Base-by-base conservation (phyloP, 2,888 invertebrate species). In the Patella caerulea region DNA sequence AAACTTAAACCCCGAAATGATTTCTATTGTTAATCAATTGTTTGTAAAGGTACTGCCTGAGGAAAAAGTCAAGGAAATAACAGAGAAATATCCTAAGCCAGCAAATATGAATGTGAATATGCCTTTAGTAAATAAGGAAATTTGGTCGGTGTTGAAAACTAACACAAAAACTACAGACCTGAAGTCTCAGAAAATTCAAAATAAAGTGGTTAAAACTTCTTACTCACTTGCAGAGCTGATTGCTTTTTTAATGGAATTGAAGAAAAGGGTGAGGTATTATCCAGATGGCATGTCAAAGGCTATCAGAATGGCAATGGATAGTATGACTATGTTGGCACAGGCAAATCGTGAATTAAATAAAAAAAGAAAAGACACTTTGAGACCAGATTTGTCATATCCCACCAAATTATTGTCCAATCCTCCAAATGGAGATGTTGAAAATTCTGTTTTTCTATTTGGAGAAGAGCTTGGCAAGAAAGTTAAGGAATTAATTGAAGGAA, bases 81-180 rank as follows among this genome's bases (percentile, higher is more conserved):
- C 19, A 9, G 59, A 59, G 7, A 59, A 19, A 19, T 59, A 59
- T 15, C 59, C 59, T 9, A 59, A 59, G 19, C 59, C 59, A 15
- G 59, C 59, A 59, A 59, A 59, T 15, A 59, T 59, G 59, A 12
- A 59, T 7, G 59, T 59, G 1, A 19, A n/a, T 3, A 59, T 12
- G 59, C 59, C 59, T n/a, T 59, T 59, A 11, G 59, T 59, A 15
- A 59, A 59, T 59, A 59, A 59, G 19, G 59, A 59, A n/a, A 59
- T 59, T 59, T 59, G 59, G 59, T 17, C n/a, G 5, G 59, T 19
- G 17, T 15, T n/a, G 11, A 59, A 19, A 59, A 59, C n/a, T 15
- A 59, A 17, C 14, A 59, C 59, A 3, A 59, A 59, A 59, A 59
- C 59, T 59, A 2, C 17, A n/a, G 59, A 59, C 9, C 59, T 59